These are phyloP conservation scores for Grus americana DNA, from an alignment of 2,113 vertebrate species.

Conservation along the genomic window DNA sequence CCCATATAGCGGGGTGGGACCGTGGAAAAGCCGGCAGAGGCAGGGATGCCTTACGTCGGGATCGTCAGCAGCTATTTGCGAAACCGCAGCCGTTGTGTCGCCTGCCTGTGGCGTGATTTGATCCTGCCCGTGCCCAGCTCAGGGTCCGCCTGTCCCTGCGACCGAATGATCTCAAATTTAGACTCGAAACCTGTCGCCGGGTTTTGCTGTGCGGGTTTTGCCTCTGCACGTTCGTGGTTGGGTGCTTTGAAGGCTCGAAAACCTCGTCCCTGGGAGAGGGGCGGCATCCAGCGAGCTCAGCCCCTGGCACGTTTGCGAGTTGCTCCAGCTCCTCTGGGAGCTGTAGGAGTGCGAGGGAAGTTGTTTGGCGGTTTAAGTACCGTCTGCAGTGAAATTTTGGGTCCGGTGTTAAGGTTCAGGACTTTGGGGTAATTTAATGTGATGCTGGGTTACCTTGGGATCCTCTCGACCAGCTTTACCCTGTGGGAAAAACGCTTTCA, in stretches of 20 bases:
- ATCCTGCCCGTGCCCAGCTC: background rate
- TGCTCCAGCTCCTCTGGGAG: background rate
- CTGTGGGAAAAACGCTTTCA: background rate
- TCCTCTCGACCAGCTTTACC: background rate
- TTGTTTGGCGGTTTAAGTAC: background rate
- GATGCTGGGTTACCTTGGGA: background rate
- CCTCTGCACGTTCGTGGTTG: accelerated
- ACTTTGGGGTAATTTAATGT: background rate
- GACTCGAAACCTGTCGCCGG: accelerated
- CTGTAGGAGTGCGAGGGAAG: background rate
- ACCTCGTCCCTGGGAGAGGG: background rate
- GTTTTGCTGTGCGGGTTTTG: background rate
- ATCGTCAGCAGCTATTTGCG: background rate
- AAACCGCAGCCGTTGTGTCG: background rate
- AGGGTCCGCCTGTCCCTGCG: background rate
- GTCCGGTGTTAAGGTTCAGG: background rate
- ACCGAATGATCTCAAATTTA: accelerated
- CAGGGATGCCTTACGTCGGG: accelerated
- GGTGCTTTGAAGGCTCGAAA: background rate
- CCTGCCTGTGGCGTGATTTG: accelerated
- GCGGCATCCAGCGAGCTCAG: background rate
- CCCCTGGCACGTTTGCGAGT: background rate
- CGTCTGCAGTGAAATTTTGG: accelerated
- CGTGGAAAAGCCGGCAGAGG: background rate
- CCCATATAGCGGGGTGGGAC: accelerated